Evolutionary conservation across 2,888 invertebrate genomes (phyloP), one percentile per base, ranked within the genome.

Genomic region (Euproctis similis): DNA sequence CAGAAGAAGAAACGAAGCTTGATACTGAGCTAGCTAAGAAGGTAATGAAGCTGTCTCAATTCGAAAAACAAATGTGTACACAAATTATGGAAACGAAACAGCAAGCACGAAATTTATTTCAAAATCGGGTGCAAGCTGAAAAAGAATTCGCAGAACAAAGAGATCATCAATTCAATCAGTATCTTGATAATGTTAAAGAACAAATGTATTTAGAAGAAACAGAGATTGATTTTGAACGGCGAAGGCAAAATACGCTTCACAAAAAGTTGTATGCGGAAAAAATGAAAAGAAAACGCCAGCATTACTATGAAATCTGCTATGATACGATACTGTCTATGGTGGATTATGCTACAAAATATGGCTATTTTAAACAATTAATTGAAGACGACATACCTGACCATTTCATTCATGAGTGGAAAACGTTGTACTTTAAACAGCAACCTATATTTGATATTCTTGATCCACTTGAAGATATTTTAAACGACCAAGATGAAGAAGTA

Each of bases 51-150:
- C 80, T 90, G 35, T 88, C 89, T 1, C 75, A 85, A 23, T 89
- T 87, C 58, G 91, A 91, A 52, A 90, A 89, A 56, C 87, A 88
- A 62, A 87, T 90, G 74, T 78, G 87, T 24, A 85, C 86, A 18
- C 88, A 89, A 66, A 68, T 90, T 33, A 86, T 86, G 63, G 88
- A 89, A 58, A 85, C 89, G 0, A 86, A 88, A 29, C 77, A 87
- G 26, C 86, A 89, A 44, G 87, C 86, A 18, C 77, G 86, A 20
- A 76, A 82, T 39, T 76, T 90, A 40, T 59, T 80, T 1, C 69
- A 81, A 26, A 89, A 88, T 51, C 78, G 87, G 49, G 62, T 71
- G 24, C 63, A 78, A 24, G 78, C 87, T 3, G 81, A 87, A 48
- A 76, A 71, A 19, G 75, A 86, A 32, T 82, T 86, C 40, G 48